Evolutionary conservation across 2,888 invertebrate species (phyloP).

Genomic region (Calliscelio sp.): DNA sequence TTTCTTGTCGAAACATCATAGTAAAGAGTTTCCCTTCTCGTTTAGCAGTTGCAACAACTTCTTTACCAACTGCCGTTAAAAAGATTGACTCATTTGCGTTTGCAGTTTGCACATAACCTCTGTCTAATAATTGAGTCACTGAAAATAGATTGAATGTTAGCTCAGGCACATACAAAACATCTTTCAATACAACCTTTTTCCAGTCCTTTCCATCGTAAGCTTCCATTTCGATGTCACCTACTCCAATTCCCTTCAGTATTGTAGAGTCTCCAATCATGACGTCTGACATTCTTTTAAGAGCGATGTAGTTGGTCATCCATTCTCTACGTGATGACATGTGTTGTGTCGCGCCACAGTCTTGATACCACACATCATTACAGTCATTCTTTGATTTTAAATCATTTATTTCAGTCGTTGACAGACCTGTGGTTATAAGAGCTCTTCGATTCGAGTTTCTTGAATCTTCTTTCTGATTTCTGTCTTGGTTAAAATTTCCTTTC

Average conservation of each 20-base stretch:
- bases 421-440: constrained; percentile 23
- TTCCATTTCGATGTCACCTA: constrained; percentile 75
- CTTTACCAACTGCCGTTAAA: constrained; percentile 59
- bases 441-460: not conserved
- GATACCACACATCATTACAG: constrained; percentile 34
- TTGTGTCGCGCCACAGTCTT: constrained; percentile 51
- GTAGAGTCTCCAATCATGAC: constrained; percentile 74
- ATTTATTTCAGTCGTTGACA: constrained; percentile 2
- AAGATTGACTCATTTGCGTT: constrained; percentile 66
- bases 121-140: constrained; percentile 75
- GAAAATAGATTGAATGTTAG: constrained; percentile 77
- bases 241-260: constrained; percentile 75
- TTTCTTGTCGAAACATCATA: constrained; percentile 74
- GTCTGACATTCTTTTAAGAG: not conserved
- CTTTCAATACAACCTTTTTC: constrained; percentile 69
- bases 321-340: constrained; percentile 46
- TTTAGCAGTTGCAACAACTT: constrained; percentile 65
- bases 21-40: constrained; percentile 54
- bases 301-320: constrained; percentile 25
- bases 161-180: constrained; percentile 70
- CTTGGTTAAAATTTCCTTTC: too few species aligned
- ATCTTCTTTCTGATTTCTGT: too few species aligned
- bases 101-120: constrained; percentile 73
- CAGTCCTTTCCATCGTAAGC: constrained; percentile 76
- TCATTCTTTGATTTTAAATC: not conserved